Evolutionary conservation across 2,888 invertebrate species (phyloP), one percentile per base, ranked within the genome.

Genomic region (Melanchra persicariae): DNA sequence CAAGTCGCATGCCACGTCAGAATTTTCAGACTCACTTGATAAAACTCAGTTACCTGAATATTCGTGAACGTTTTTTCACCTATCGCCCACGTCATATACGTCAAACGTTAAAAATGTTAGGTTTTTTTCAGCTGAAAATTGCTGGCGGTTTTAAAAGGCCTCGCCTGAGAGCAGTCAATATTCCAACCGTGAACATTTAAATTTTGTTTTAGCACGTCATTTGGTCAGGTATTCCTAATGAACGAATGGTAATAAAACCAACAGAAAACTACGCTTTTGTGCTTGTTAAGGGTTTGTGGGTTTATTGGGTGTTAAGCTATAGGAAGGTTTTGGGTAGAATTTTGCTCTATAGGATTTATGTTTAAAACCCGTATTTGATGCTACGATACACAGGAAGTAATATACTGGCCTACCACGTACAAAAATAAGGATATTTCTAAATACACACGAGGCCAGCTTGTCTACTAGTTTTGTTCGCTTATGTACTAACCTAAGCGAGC

Each of bases 191-290:
- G 26, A 47, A 66, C 37, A 43, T 61, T 60, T 30, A 59, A 81
- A 64, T 81, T 54, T 60, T 54, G n/a, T 40, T 70, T 62, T 59
- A 54, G 17, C 77, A 63, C 78, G 70, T 81, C 70, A 77, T 69
- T 76, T 51, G n/a, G 51, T 24, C 5, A 24, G 37, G 57, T 26
- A 61, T 62, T 61, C 43, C 9, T 74, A 43, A 62, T 79, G 24
- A 62, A 79, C 24, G 62, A 58, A 45, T 30, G 61, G 30, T 19
- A 55, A 22, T 62, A 73, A 45, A 60, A 57, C 26, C 19, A 40
- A 57, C 30, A n/a, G 45, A 37, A 62, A 74, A 74, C 47, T 59
- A 77, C 24, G 24, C 10, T 52, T 37, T 51, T 52, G 19, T n/a
- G 45, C 6, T 12, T 47, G 34, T 55, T 9, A 19, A 26, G 15